Base-by-base conservation (phyloP, 1,140 invertebrate species). In the Cotesia typhae region DNA sequence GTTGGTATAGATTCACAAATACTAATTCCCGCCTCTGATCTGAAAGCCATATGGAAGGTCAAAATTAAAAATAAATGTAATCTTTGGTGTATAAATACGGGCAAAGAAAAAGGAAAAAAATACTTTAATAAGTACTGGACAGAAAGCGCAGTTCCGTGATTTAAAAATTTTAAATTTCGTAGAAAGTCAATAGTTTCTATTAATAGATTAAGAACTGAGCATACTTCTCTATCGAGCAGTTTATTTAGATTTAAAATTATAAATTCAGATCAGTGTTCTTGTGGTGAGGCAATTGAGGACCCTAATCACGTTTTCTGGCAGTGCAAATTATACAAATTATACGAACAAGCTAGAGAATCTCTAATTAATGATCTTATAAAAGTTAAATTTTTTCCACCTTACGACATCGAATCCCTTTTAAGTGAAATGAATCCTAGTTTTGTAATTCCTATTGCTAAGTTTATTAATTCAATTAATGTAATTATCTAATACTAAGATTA, bases 201-300 rank as follows among this genome's bases (percentile, higher is more conserved):
- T 0, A 74, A 72, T 68, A 75, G 76, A 73, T 68, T 77, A 10
- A 72, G 76, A 72, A 64, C 72, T 52, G 71, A 70, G 35, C 74
- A 77, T 63, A 70, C 72, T 6, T 75, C 76, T 4, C 28, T 72
- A 9, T 69, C 67, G 17, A 12, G 14, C 6, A 74, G 72, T 38
- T 35, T 77, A 4, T 52, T 60, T 53, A 67, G 70, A 35, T 57
- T 71, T 68, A 77, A 75, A 28, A 77, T 77, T 67, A 63, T 71
- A 9, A 12, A 64, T 10, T 70, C 55, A 28, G 17, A 17, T 17
- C 17, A 17, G 17, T 17, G 17, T 17, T 17, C 17, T 17, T 41
- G 2, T 41, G 5, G 5, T 7, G 38, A 41, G 1, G 5, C 5
- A 7, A 1, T 7, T 41, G 38, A 41, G 5, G 9, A 5, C 5